Base-by-base conservation (phyloP, 92 coral and sea anemone genomes). In the Pocillopora meandrina region DNA sequence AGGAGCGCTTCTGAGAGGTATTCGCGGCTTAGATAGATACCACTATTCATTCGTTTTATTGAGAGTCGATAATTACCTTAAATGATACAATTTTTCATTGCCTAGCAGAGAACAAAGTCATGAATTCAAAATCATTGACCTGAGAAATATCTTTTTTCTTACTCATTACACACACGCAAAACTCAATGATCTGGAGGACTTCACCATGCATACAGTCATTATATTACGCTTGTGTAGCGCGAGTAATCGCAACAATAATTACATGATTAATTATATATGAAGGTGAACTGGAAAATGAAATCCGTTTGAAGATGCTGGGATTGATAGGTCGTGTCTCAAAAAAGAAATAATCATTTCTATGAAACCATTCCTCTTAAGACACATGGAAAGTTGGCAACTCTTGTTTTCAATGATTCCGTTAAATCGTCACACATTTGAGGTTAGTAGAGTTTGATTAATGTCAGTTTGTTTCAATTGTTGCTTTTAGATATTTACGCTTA, bases 401-500 rank as follows among this genome's bases (percentile, higher is more conserved):
- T 11, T 20, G 61, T 52, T 3, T 42, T 42, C 4, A 42, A 42
- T 42, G 52, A 42, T 42, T 3, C 52, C 8, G 52, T 42, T 7
- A 42, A 42, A 42, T 42, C 4, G 8, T 42, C 52, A 42, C 52
- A 42, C 4, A 42, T 42, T 42, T 42, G 52, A 42, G 52, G 5
- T 16, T 55, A 35, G 15, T 34, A 16, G 7, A 70, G 16, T 12
- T 16, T 59, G 62, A 13, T 11, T 21, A 36, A 11, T 6, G 74
- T 70, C 56, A 14, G 77, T 81, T 59, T 65, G 77, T 15, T 60
- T 58, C 77, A 60, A 9, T 81, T 58, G 60, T 36, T 23, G 61
- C 67, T 16, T 31, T 19, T 31, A 72, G 74, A 82, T 74, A 64
- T 73, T 49, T 82, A 17, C 56, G 74, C 12, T 83, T 74, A 49